These are phyloP conservation scores for Hemistola chrysoprasaria DNA, from an alignment of 2,888 invertebrate genomes.

Conservation along the genomic window DNA sequence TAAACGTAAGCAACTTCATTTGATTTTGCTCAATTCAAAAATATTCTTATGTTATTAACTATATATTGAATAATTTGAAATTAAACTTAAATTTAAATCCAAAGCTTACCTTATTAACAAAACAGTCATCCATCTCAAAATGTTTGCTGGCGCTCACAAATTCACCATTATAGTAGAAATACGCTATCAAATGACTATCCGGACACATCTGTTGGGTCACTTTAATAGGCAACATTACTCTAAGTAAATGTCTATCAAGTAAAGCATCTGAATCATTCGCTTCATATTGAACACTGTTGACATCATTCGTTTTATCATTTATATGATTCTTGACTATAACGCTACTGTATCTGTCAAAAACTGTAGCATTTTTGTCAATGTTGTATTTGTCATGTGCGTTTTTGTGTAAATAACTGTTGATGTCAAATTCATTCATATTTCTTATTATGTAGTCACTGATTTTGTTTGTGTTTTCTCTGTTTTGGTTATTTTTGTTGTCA, in stretches of 20 bases:
- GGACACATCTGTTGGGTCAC: slow-evolving; percentile 78
- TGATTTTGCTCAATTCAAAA: too few species aligned
- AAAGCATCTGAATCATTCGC: slow-evolving; percentile 44
- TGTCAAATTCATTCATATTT: slow-evolving; percentile 25
- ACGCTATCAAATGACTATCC: slow-evolving; percentile 76
- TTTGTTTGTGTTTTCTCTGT: slow-evolving; percentile 2
- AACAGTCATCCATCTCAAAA: slow-evolving; percentile 80
- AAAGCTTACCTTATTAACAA: slow-evolving; percentile 77
- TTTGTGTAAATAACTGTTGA: slow-evolving; percentile 16
- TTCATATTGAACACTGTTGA: slow-evolving; percentile 11
- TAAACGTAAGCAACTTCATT: too few species aligned
- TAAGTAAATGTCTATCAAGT: slow-evolving; percentile 51
- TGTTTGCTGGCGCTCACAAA: slow-evolving; percentile 79
- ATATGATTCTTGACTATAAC: slow-evolving; percentile 3
- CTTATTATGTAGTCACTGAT: slow-evolving; percentile 20
- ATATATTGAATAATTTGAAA: too few species aligned
- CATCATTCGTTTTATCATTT: slow-evolving; percentile 6
- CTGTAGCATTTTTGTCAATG: slow-evolving; percentile 9
- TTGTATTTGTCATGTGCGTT: slow-evolving; percentile 9
- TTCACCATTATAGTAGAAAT: slow-evolving; percentile 80
- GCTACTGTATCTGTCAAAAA: slow-evolving; percentile 15
- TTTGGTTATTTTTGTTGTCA: neutral
- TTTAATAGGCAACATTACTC: slow-evolving; percentile 66
- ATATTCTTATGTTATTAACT: too few species aligned
- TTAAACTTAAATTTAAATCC: neutral